Percentiles rank a stretch among this genome's conserved stretches.
Conservation (phyloP, 1,140 invertebrate species). For the Tetramorium parvispinum region DNA sequence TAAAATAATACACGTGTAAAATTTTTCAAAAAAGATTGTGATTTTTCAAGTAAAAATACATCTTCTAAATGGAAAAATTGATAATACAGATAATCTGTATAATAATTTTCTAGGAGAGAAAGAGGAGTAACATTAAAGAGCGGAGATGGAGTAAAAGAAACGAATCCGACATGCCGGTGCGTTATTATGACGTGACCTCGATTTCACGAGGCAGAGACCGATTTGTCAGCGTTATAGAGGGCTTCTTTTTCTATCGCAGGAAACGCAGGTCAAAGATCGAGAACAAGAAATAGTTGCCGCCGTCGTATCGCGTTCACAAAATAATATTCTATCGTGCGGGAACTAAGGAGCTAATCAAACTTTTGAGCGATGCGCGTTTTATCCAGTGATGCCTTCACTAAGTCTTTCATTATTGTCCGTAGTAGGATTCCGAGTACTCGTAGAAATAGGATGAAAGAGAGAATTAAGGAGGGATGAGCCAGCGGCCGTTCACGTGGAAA, state of each 20-base stretch:
- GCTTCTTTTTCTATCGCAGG: neutral
- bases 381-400: constrained; percentile 38
- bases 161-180: constrained; percentile 26
- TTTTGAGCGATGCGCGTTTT: constrained; percentile 46
- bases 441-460: constrained; percentile 12
- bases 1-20: neutral
- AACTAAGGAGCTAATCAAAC: constrained; percentile 55
- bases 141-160: constrained; percentile 1
- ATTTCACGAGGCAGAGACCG: constrained; percentile 36
- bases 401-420: constrained; percentile 65
- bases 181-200: constrained; percentile 33
- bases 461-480: neutral
- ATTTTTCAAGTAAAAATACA: neutral
- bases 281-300: constrained; percentile 52
- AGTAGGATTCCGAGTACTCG: neutral
- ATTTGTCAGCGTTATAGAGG: constrained; percentile 22
- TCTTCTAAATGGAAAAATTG: neutral
- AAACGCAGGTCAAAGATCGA: constrained; percentile 45
- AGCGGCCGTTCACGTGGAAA: constrained; percentile 60
- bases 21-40: neutral
- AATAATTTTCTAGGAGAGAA: constrained; percentile 12
- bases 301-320: neutral
- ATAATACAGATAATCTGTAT: neutral
- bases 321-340: neutral
- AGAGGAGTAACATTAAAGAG: neutral